Conservation (phyloP, 2,113 vertebrate species). For the Pangasianodon gigas region DNA sequence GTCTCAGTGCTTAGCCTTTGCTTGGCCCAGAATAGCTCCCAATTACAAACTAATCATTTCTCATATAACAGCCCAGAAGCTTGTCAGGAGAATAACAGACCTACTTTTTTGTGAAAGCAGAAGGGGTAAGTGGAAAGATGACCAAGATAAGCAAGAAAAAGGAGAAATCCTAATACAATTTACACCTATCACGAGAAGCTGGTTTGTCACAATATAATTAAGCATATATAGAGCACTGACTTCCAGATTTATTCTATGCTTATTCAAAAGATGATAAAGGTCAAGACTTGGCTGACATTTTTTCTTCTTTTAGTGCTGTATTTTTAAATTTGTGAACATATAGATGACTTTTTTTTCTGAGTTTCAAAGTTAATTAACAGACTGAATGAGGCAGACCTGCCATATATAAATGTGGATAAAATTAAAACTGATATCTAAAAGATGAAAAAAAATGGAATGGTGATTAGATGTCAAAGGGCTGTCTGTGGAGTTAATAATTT, state of each 20-base stretch:
- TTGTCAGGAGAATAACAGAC: conserved; percentile 44
- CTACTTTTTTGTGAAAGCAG: background rate
- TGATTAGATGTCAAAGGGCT: conserved; percentile 28
- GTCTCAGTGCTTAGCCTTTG: conserved; percentile 64
- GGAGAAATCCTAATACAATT: conserved; percentile 20
- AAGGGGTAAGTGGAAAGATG: background rate
- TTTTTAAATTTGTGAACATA: background rate
- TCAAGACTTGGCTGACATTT: background rate
- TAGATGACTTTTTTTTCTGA: background rate
- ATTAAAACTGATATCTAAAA: conserved; percentile 27
- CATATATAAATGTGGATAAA: background rate
- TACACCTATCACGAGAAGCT: conserved; percentile 8
- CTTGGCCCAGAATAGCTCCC: conserved; percentile 53
- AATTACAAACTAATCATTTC: conserved; percentile 71
- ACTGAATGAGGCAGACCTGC: conserved; percentile 27
- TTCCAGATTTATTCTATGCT: background rate
- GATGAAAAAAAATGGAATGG: background rate
- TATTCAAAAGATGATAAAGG: background rate
- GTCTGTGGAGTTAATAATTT: conserved; percentile 43
- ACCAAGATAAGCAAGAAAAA: conserved; percentile 21
- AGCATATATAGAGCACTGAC: too few relatives aligned
- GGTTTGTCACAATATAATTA: conserved; percentile 27
- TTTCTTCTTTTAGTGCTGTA: background rate
- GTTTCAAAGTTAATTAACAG: background rate
- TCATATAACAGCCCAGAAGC: conserved; percentile 60